A percentile compares a stretch with the other conserved stretches of the same genome.
These are phyloP conservation scores for Xylophagus ater DNA, from an alignment of 2,888 invertebrate genomes.

Conservation along the genomic window DNA sequence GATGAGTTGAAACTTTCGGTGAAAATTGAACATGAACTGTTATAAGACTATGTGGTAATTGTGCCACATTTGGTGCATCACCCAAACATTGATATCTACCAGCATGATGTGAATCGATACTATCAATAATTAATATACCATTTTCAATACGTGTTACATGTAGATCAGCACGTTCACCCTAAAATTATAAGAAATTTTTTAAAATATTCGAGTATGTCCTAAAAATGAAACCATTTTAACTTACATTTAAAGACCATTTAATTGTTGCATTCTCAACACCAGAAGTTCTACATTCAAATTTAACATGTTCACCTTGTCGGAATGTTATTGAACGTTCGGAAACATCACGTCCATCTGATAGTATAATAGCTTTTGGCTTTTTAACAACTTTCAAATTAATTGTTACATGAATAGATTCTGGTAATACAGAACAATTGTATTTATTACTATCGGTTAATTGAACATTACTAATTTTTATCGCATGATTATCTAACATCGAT, in stretches of 20 bases:
- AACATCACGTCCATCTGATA: constrained; percentile 30
- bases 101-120: constrained; percentile 27
- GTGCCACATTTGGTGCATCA: constrained; percentile 31
- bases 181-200: constrained; percentile 1
- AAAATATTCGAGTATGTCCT: not conserved
- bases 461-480: constrained; percentile 25
- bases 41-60: constrained; percentile 27
- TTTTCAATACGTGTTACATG: constrained; percentile 20
- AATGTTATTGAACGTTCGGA: constrained; percentile 31
- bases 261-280: constrained; percentile 21
- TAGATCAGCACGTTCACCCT: constrained; percentile 27
- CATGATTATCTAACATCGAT: constrained; percentile 27
- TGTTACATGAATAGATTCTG: constrained; percentile 25
- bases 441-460: constrained; percentile 26
- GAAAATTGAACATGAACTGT: constrained; percentile 30
- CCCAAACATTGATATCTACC: constrained; percentile 34
- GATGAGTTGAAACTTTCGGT: constrained; percentile 32
- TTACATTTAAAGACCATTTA: constrained; percentile 34
- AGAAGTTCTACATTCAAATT: constrained; percentile 28
- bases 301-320: constrained; percentile 31
- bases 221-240: no score
- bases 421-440: constrained; percentile 30
- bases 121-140: constrained; percentile 25
- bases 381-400: constrained; percentile 22
- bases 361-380: constrained; percentile 26